phyloP scores from a whole-genome alignment of 2,888 invertebrate genomes.

The Cryptus armator region DNA sequence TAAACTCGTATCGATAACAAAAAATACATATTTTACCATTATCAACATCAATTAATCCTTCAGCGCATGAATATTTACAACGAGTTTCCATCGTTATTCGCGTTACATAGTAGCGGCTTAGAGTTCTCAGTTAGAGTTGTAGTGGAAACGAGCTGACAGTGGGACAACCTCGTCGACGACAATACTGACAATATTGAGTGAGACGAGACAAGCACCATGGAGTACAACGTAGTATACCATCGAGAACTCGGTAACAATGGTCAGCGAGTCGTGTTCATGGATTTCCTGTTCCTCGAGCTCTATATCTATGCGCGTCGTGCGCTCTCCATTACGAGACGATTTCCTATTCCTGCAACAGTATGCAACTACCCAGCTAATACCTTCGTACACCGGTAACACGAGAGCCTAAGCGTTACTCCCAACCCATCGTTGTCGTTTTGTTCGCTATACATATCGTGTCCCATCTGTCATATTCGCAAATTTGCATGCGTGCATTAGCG shows the following conservation, averaged over 20 bases:
- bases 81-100: neutral
- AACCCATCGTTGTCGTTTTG: conserved; percentile 39
- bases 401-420: conserved; percentile 25
- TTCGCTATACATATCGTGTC: conserved; percentile 41
- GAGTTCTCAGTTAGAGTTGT: conserved; percentile 12
- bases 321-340: conserved; percentile 65
- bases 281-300: conserved; percentile 46
- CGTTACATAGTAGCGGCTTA: neutral
- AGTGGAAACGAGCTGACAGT: conserved; percentile 39
- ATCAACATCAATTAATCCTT: too few species aligned
- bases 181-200: conserved; percentile 76
- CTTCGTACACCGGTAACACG: conserved; percentile 36
- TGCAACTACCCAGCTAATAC: conserved; percentile 35
- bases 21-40: too few species aligned
- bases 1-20: too few species aligned
- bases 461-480: conserved; percentile 63
- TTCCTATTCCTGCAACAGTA: conserved; percentile 52
- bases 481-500: conserved; percentile 53
- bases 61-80: neutral
- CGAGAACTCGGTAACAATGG: conserved; percentile 66
- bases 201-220: conserved; percentile 71
- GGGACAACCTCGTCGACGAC: conserved; percentile 66
- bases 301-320: conserved; percentile 49
- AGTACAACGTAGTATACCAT: conserved; percentile 67
- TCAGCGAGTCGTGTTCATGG: conserved; percentile 51